These are phyloP conservation scores for Tapera naevia DNA, from an alignment of 2,797 vertebrate species.

Conservation along the genomic window DNA sequence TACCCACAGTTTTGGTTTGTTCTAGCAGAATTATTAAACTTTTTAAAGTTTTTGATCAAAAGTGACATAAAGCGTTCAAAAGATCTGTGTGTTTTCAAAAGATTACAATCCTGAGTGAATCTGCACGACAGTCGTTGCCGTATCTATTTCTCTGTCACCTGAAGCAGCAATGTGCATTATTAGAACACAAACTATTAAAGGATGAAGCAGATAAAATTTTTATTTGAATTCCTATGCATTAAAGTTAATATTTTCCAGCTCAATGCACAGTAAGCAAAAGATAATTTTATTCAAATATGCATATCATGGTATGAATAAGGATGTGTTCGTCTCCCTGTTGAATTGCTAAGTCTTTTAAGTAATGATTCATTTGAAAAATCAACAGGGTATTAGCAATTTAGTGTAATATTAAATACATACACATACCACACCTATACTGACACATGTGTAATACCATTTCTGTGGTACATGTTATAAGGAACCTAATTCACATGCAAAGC, in stretches of 20 bases:
- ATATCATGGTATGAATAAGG: conserved; percentile 42
- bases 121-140: conserved; percentile 36
- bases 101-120: conserved; percentile 26
- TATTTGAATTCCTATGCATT: conserved; percentile 22
- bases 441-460: not conserved
- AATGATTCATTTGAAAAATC: conserved; percentile 37
- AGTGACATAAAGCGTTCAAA: conserved; percentile 60
- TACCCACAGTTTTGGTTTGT: conserved; percentile 74
- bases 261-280: conserved; percentile 42
- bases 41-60: conserved; percentile 78
- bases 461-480: not conserved
- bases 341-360: conserved; percentile 54
- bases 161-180: conserved; percentile 14
- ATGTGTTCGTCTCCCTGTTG: conserved; percentile 46
- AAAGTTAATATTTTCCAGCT: conserved; percentile 45
- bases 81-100: conserved; percentile 52
- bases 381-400: conserved; percentile 29
- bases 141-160: conserved; percentile 42
- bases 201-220: conserved; percentile 5
- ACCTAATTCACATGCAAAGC: not conserved
- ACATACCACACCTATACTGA: not conserved
- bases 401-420: not conserved
- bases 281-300: conserved; percentile 59
- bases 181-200: conserved; percentile 25
- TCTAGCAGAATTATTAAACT: conserved; percentile 76